phyloP scores from a whole-genome alignment of 2,888 invertebrate genomes.

The Orthonychiurus folsomi region DNA sequence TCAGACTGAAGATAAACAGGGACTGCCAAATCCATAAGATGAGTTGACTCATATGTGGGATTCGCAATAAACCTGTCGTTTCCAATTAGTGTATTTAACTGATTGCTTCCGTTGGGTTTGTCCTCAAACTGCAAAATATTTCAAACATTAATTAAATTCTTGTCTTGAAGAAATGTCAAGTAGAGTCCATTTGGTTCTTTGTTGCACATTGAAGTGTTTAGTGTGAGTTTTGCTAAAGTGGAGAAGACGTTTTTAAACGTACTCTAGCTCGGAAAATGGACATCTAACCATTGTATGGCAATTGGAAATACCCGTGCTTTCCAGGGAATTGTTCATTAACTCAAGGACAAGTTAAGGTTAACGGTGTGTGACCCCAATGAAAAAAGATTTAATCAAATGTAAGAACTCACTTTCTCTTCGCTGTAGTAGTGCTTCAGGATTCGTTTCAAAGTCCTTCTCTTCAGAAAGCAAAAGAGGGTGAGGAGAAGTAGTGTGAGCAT shows the following conservation, averaged over 20 bases:
- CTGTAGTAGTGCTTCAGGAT: background rate
- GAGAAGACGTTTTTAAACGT: too few relatives aligned
- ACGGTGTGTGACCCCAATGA: background rate
- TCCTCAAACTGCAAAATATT: background rate
- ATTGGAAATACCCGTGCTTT: too few relatives aligned
- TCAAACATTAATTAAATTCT: background rate
- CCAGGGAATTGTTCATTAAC: background rate
- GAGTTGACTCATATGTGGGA: conserved; percentile 37
- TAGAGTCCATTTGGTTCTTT: background rate
- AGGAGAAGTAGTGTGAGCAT: background rate
- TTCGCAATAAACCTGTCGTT: conserved; percentile 36
- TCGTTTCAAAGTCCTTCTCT: background rate
- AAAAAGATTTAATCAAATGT: background rate
- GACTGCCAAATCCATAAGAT: conserved; percentile 46
- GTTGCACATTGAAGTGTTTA: too few relatives aligned
- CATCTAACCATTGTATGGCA: too few relatives aligned
- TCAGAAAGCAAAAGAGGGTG: background rate
- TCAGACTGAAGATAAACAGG: conserved; percentile 57
- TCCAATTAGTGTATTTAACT: conserved; percentile 15
- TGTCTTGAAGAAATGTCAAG: too few relatives aligned
- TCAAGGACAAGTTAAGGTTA: background rate
- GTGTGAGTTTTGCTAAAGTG: too few relatives aligned
- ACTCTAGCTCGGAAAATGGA: too few relatives aligned
- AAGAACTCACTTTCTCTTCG: background rate
- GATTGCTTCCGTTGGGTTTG: background rate